These are phyloP conservation scores for Paramormyrops hopkinsi DNA, from an alignment of 2,797 vertebrate genomes.

Conservation along the genomic window DNA sequence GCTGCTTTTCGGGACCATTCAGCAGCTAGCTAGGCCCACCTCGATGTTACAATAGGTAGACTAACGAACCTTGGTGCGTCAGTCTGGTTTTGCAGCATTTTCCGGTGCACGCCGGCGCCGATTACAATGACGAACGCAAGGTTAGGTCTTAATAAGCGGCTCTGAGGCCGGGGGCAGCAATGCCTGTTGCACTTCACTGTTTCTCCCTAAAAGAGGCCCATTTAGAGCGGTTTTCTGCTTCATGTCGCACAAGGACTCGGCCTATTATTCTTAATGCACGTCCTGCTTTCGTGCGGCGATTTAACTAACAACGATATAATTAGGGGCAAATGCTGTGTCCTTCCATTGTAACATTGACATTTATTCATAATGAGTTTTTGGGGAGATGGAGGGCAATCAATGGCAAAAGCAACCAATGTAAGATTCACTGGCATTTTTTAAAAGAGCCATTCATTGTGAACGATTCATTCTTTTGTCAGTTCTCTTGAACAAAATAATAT, in stretches of 20 bases:
- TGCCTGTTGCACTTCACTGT: constrained; percentile 43
- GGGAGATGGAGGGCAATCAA: constrained; percentile 41
- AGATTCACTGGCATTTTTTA: background rate
- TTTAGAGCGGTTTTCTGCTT: constrained; percentile 57
- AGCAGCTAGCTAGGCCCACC: constrained; percentile 54
- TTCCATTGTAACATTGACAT: constrained; percentile 29
- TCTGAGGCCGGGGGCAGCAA: constrained; percentile 38
- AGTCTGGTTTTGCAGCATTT: constrained; percentile 38
- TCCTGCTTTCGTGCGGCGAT: constrained; percentile 41
- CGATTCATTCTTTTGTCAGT: background rate
- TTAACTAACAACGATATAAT: constrained; percentile 49
- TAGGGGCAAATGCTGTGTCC: constrained; percentile 33
- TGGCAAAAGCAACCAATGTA: constrained; percentile 12
- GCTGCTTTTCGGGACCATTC: constrained; percentile 47
- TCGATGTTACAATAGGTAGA: constrained; percentile 61
- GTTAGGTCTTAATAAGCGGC: constrained; percentile 67
- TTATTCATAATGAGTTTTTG: constrained; percentile 19
- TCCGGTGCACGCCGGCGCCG: constrained; percentile 52
- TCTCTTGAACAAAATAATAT: constrained; percentile 14
- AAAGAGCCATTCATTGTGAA: background rate
- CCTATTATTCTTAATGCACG: constrained; percentile 60
- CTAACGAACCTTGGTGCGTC: constrained; percentile 47
- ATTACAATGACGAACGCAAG: constrained; percentile 62
- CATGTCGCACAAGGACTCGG: constrained; percentile 50
- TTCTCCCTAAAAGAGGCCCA: constrained; percentile 28